These are phyloP conservation scores for Crocallis elinguaria DNA, from an alignment of 2,888 invertebrate genomes.

Conservation along the genomic window DNA sequence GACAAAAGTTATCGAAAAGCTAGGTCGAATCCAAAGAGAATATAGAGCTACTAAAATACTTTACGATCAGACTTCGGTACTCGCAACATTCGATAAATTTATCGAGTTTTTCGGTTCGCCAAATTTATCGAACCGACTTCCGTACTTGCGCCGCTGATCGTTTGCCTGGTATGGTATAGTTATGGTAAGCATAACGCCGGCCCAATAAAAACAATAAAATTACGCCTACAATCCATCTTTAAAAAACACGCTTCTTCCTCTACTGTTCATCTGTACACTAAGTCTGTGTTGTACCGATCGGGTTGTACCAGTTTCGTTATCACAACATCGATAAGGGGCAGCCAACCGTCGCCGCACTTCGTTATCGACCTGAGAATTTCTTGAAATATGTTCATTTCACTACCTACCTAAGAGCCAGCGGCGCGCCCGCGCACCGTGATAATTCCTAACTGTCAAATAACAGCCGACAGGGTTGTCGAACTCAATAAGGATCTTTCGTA, in stretches of 20 bases:
- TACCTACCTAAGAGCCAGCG: neutral
- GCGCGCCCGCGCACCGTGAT: conserved; percentile 36
- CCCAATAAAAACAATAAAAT: neutral
- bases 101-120: too few species aligned
- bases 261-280: conserved; percentile 32
- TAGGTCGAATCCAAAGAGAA: too few species aligned
- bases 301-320: conserved; percentile 58
- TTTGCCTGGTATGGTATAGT: neutral
- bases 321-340: conserved; percentile 59
- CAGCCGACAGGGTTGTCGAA: conserved; percentile 1
- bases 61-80: too few species aligned
- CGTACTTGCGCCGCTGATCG: neutral
- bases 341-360: conserved; percentile 26
- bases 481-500: neutral
- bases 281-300: conserved; percentile 54
- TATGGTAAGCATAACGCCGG: neutral
- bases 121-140: too few species aligned
- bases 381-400: conserved; percentile 24
- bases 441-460: conserved; percentile 22
- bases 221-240: neutral
- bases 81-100: too few species aligned
- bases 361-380: conserved; percentile 47
- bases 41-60: too few species aligned
- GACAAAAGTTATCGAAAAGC: too few species aligned
- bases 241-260: neutral